Evolutionary conservation across 2,888 invertebrate species (phyloP), one percentile per base, ranked within the genome.

Genomic region (Aelia acuminata): DNA sequence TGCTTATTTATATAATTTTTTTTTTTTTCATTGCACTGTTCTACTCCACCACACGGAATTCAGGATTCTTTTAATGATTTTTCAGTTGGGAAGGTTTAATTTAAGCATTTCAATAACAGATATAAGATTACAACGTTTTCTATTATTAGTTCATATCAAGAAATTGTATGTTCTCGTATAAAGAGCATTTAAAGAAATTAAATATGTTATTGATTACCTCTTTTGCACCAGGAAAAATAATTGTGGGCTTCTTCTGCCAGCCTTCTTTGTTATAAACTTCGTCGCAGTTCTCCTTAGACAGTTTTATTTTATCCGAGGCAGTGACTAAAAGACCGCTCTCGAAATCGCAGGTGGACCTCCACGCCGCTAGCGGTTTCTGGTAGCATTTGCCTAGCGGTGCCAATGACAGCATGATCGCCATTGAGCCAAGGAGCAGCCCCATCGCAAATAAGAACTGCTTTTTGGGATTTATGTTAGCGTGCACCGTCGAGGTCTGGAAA

Each of bases 201-300:
- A 43, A 15, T 4, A n/a, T 53, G 1, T 53, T 7, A 26, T n/a
- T 49, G 15, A 39, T 85, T 10, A 89, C 89, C 85, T 85, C 15
- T 49, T 86, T 43, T 26, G 89, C 89, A 11, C 53, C 86, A 26
- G 86, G 53, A 22, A 70, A 88, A n/a, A 4, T 2, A 20, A 89
- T 70, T 7, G 20, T 50, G 22, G 89, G 89, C 85, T 63, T 22
- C 20, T 70, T 39, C 35, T 89, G 80, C 86, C 88, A 89, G 22
- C 89, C 88, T 20, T 85, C n/a, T 48, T 89, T 89, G 3, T 47
- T 20, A 57, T 39, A 88, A 35, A 88, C n/a, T 0, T 22, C 1
- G 53, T 89, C 43, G 22, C 89, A 89, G 15, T 87, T 88, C 57
- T 57, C 47, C 43, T 10, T 7, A 35, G 26, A 39, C 13, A 87